Base-by-base conservation (phyloP, 2,888 invertebrate species). In the Mallateleia sp. region DNA sequence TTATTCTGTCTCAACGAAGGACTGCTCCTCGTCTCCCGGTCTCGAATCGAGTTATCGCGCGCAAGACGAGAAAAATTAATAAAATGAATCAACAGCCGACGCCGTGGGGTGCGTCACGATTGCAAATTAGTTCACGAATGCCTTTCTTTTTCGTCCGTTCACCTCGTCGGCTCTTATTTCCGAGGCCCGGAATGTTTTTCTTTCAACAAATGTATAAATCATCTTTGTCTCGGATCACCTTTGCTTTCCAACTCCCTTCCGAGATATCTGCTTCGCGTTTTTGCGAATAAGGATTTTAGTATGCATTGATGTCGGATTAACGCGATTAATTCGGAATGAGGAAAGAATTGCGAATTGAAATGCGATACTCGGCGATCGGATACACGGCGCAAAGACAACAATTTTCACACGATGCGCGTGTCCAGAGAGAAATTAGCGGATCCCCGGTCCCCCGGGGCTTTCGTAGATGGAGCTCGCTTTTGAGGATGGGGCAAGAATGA, bases 91-190 rank as follows among this genome's bases (percentile, higher is more conserved):
- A 94, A 93, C 92, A 92, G 91, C 87, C 92, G 91, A 82, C 91
- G 91, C 89, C 92, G 90, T 72, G 89, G 91, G 92, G 90, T 24
- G 78, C 85, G 84, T 32, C 75, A 80, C 84, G 75, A 74, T 88
- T 89, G 89, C 89, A 92, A 94, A 94, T 94, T 94, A 94, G 92
- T 93, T 94, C 92, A 93, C 92, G 92, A 91, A 92, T 93, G 92
- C 88, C 91, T 92, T 88, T 88, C 89, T 82, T 79, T 79, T 74
- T 67, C 60, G 15, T 28, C 42, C 78, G 24, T 67, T 79, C 77
- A 50, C 47, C 47, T 75, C 77, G 85, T 80, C 71, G 34, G 47
- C 34, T 62, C 54, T 74, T 60, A 69, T 85, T 85, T 79, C 79
- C 67, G 54, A 47, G 54, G 32, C 25, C 32, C 25, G 25, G 62